Conservation (phyloP, 1,140 invertebrate genomes). For the Zaprionus tsacasi region DNA sequence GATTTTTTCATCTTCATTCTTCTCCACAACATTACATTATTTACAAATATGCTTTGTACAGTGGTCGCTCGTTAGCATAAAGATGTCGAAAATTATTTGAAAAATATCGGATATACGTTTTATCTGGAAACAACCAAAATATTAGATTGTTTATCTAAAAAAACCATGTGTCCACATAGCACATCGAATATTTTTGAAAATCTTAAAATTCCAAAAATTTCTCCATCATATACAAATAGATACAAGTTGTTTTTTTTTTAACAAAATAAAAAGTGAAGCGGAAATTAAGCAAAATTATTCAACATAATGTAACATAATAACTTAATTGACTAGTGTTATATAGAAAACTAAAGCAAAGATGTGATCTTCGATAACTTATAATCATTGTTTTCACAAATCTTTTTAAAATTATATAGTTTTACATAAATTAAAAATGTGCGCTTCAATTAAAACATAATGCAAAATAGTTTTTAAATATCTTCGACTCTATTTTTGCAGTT, state of each 20-base stretch:
- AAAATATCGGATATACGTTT: too few relatives aligned
- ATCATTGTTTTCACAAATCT: not conserved
- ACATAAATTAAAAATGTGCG: not conserved
- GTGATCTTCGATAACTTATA: not conserved
- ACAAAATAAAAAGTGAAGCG: not conserved
- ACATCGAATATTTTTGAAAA: not conserved
- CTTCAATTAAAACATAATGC: not conserved
- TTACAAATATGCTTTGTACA: conserved; percentile 19
- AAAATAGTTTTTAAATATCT: not conserved
- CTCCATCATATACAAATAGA: too few relatives aligned
- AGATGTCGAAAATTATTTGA: not conserved
- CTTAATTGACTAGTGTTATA: conserved; percentile 30
- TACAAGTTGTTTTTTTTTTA: not conserved
- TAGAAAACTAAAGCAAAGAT: conserved; percentile 1
- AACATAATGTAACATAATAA: not conserved
- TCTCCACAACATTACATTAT: not conserved
- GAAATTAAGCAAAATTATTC: not conserved
- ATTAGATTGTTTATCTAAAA: not conserved
- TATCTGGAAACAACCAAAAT: too few relatives aligned
- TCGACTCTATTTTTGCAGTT: not conserved
- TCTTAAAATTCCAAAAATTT: not conserved
- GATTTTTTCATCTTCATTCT: not conserved
- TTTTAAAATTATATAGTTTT: not conserved
- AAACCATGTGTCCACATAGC: not conserved
- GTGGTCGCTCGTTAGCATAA: not conserved